Evolutionary conservation across 2,888 invertebrate species (phyloP), one percentile per base, ranked within the genome.

Genomic region (Andricus quercusramuli): DNA sequence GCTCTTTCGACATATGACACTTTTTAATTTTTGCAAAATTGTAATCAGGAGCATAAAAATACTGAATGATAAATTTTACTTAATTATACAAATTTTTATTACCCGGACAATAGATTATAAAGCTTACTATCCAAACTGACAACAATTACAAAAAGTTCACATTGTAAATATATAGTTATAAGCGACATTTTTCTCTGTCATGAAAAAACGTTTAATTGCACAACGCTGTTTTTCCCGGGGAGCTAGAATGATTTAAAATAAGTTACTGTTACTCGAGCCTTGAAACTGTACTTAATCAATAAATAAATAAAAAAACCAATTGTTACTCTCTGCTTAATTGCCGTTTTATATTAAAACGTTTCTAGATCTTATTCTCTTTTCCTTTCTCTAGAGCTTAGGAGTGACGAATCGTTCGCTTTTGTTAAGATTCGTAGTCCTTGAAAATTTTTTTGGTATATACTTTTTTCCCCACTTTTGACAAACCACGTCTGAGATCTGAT

Each of bases 201-300:
- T 1, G 15, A 25, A 68, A 68, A 44, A 68, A 44, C 8, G 44
- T 15, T 68, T 44, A 68, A 68, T 68, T 68, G 44, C 47, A 68
- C 25, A 47, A 68, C 44, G 44, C 17, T 6, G 25, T 68, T 68
- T 25, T 68, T 25, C 25, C 22, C 15, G 13, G 22, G 41, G 22
- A 67, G 41, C 11, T 67, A 37, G 25, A 25, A 22, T 15, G n/a
- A 67, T n/a, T 67, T 37, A 67, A 32, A 74, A 56, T 56, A 29
- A 74, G 51, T 56, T 74, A 74, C 74, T 74, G 74, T 74, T 74
- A 74, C 56, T 56, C n/a, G 20, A 37, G 1, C 74, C 74, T 74
- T 74, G 74, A 56, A 56, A 29, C 15, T 29, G 44, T 22, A 65
- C 17, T 41, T 47, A 47, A 29, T 25, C 22, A 68, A 44, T 3